phyloP scores from a whole-genome alignment of 2,797 vertebrate genomes.

The Emydoidea blandingii region DNA sequence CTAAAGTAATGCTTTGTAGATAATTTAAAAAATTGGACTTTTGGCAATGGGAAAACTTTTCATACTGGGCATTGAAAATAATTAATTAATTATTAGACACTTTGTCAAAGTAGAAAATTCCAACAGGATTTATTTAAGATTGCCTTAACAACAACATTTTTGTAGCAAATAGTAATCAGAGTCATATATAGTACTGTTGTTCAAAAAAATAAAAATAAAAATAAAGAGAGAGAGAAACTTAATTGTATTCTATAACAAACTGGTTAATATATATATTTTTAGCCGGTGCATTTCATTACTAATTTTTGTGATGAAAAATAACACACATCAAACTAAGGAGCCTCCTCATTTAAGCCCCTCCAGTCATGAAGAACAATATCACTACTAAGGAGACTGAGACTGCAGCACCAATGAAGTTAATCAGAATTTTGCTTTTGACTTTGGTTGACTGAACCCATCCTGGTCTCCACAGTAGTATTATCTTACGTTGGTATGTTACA shows the following conservation, averaged over 20 bases:
- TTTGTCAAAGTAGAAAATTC: constrained; percentile 11
- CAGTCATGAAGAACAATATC: not conserved
- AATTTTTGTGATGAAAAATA: not conserved
- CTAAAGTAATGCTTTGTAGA: not conserved
- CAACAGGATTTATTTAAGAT: constrained; percentile 2
- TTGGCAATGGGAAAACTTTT: not conserved
- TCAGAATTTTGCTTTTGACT: not conserved
- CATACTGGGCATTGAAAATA: not conserved
- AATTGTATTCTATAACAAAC: accelerated
- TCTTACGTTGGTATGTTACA: not conserved
- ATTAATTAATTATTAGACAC: not conserved
- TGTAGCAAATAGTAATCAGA: not conserved
- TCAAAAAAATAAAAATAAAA: not conserved
- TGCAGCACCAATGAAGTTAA: accelerated
- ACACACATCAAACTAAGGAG: not conserved
- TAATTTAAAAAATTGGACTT: not conserved
- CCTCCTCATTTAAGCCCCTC: not conserved
- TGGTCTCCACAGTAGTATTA: not conserved
- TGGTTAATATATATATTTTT: not conserved
- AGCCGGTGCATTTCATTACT: not conserved
- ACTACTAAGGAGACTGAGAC: not conserved
- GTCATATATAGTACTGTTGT: accelerated
- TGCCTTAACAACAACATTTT: constrained; percentile 15
- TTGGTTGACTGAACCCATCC: not conserved
- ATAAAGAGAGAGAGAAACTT: not conserved